Percentiles rank a stretch among this genome's conserved stretches.
phyloP scores from a whole-genome alignment of 2,113 vertebrate species.

The Nycticebus coucang region DNA sequence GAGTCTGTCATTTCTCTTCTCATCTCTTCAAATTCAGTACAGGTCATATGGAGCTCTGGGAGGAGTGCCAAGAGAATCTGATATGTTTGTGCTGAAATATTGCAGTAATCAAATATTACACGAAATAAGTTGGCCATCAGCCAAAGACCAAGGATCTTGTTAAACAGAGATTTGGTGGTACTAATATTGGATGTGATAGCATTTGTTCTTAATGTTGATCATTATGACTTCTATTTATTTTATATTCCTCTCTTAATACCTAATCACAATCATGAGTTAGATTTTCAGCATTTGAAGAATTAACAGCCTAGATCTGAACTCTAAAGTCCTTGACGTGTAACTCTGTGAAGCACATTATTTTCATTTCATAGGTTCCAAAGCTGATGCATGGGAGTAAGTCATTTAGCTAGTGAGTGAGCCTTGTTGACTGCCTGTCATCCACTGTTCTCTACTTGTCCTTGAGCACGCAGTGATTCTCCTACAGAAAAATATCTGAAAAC shows the following conservation, averaged over 20 bases:
- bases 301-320: constrained; percentile 30
- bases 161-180: background rate
- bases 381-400: background rate
- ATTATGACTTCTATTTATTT: constrained; percentile 46
- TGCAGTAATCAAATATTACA: constrained; percentile 60
- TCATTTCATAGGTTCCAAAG: constrained; percentile 14
- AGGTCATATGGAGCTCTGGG: constrained; percentile 48
- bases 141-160: constrained; percentile 43
- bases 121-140: constrained; percentile 58
- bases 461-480: background rate
- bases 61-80: constrained; percentile 56
- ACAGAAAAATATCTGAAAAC: background rate
- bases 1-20: constrained; percentile 28
- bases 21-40: constrained; percentile 16
- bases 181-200: constrained; percentile 20
- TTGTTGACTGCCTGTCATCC: background rate
- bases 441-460: constrained; percentile 24
- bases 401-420: background rate
- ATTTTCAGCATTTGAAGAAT: constrained; percentile 45
- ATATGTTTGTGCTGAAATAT: constrained; percentile 45
- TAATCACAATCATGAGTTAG: background rate
- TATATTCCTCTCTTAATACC: constrained; percentile 6
- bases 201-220: constrained; percentile 31
- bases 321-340: background rate
- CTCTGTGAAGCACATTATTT: background rate